Conservation (phyloP, 2,888 invertebrate genomes). For the Hemithea aestivaria region DNA sequence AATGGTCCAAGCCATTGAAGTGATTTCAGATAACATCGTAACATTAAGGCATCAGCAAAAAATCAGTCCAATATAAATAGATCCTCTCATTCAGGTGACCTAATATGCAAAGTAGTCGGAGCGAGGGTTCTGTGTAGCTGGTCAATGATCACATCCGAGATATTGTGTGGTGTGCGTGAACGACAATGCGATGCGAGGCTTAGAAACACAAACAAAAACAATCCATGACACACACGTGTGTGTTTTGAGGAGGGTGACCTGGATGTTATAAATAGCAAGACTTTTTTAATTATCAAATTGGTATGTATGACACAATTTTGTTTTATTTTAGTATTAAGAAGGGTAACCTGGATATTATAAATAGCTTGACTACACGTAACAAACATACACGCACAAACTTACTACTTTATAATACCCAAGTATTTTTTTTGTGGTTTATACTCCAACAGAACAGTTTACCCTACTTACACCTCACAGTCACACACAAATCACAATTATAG, state of each 20-base stretch:
- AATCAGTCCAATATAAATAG: constrained; percentile 11
- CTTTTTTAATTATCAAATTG: background rate
- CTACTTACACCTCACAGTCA: no score
- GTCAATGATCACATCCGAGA: constrained; percentile 31
- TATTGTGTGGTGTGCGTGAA: constrained; percentile 45
- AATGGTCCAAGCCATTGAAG: no score
- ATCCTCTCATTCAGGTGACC: constrained; percentile 17
- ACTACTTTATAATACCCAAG: no score
- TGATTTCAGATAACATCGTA: background rate
- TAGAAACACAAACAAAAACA: constrained; percentile 47
- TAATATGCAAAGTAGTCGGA: constrained; percentile 24
- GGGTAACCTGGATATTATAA: background rate
- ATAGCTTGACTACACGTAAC: no score
- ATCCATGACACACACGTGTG: constrained; percentile 29
- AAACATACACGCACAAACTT: no score
- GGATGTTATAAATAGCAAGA: background rate
- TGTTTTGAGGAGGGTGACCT: constrained; percentile 5
- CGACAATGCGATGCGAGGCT: constrained; percentile 47
- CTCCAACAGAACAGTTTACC: no score
- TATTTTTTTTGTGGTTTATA: no score
- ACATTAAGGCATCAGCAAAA: constrained; percentile 11
- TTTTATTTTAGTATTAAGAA: background rate
- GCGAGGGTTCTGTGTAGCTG: constrained; percentile 28
- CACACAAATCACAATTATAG: no score
- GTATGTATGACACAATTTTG: no score